Base-by-base conservation (phyloP, 2,113 vertebrate species). In the Amazona vittata region DNA sequence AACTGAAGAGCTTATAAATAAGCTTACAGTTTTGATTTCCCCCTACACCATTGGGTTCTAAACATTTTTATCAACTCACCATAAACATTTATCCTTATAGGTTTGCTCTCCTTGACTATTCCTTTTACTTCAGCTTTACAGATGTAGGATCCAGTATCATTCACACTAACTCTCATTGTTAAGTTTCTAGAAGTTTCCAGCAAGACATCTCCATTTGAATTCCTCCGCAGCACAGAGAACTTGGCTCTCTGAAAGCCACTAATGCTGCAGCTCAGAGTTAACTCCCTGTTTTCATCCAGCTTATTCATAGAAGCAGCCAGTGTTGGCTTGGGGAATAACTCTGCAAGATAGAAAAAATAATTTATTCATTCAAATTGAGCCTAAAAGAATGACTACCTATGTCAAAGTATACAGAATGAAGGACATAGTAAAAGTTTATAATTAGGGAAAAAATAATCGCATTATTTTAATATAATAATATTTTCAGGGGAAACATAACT, bases 51-150 rank as follows among this genome's bases (percentile, higher is more conserved):
- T 1, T 60, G 41, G 52, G 28, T 50, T 67, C 44, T 53, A 87
- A 70, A 33, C 28, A 37, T 76, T 33, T 71, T 14, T 43, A 82
- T 91, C 71, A 80, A 97, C 97, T 96, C 94, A 98, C 97, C 97
- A 68, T 97, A 97, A 89, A 98, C 89, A 44, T 37, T 86, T 76
- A 98, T 69, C 28, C 12, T 41, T 55, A 97, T 52, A 69, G 87
- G 71, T 52, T 94, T 90, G 90, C 97, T 98, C 47, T 88, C 82
- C 75, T 98, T 98, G 64, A 91, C 73, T 90, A 98, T 97, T 95
- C 95, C 90, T 86, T 94, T 96, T 18, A 97, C 89, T 85, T 95
- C 94, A 79, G 96, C 97, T 82, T 83, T 94, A 57, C 98, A 98
- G 35, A 47, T 46, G 25, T 97, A 98, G 41, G 29, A 47, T 57